Evolutionary conservation across 2,888 invertebrate genomes (phyloP), one percentile per base, ranked within the genome.

Genomic region (Cremastobaeus sp.): DNA sequence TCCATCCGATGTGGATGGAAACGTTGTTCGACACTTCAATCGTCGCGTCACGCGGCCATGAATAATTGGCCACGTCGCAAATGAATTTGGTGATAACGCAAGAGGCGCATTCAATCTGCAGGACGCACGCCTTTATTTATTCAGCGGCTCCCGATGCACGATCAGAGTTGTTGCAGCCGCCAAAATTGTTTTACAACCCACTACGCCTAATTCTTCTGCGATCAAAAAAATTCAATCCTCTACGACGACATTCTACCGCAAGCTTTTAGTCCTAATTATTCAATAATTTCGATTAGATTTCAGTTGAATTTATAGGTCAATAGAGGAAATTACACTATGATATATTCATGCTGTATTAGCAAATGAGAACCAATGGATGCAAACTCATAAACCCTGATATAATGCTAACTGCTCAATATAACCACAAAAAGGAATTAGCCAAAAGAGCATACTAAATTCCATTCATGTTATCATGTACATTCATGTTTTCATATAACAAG

Each of bases 41-140:
- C 79, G 79, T 73, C 79, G 80, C 79, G 79, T 79, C 79, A 80
- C 78, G 80, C 78, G 75, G 70, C 59, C 80, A 83, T 85, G 83
- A 86, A 85, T 86, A 85, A 86, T 86, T 85, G 83, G 78, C 75
- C 79, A 78, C 82, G 81, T 79, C 81, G 82, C 85, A 82, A 84
- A 84, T 83, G 82, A 85, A 85, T 85, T 85, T 82, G 82, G 79
- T 80, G 84, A 83, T 83, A 84, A 82, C 82, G 79, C 80, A 70
- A n/a, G 70, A 77, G 68, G 76, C 74, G 76, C 74, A 21, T 65
- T 73, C 77, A 77, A 78, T 77, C 78, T 73, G 73, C 28, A 45
- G 54, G 25, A 62, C 69, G 68, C 65, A 70, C 45, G 52, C 68
- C 68, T 81, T 85, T 79, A 85, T 84, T 84, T 83, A 85, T 85